These are phyloP conservation scores for Chrysina gloriosa DNA, from an alignment of 2,888 invertebrate species.

Conservation along the genomic window DNA sequence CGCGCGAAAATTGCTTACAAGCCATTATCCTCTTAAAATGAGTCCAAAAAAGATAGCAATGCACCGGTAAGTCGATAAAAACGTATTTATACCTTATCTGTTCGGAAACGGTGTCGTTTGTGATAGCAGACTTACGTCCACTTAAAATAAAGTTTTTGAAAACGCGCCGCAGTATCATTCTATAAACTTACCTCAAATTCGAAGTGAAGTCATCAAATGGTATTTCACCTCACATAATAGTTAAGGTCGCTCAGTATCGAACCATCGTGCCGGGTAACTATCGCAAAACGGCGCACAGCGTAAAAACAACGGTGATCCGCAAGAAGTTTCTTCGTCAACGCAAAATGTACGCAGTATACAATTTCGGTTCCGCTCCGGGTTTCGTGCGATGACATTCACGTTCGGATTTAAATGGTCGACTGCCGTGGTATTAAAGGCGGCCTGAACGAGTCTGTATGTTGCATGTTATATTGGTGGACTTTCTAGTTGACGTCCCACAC, in stretches of 20 bases:
- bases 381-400: conserved; percentile 33
- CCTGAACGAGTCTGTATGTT: conserved; percentile 28
- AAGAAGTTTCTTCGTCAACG: not conserved
- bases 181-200: conserved; percentile 6
- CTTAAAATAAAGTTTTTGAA: not conserved
- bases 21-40: conserved; percentile 6
- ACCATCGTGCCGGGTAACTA: not conserved
- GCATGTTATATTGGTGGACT: conserved; percentile 29
- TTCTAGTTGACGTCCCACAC: conserved; percentile 38
- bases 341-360: not conserved
- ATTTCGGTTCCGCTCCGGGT: conserved; percentile 10
- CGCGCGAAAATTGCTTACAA: conserved; percentile 10
- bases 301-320: not conserved
- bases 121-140: not conserved
- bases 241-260: not conserved
- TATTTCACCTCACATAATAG: conserved; percentile 6
- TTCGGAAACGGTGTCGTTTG: not conserved
- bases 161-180: not conserved
- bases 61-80: not conserved
- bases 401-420: conserved; percentile 37
- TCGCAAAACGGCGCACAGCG: not conserved
- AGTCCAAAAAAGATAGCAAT: not conserved
- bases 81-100: not conserved
- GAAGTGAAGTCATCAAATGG: conserved; percentile 7
- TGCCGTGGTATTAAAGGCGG: conserved; percentile 32